These are phyloP conservation scores for Kryptopterus vitreolus DNA, from an alignment of 2,797 vertebrate species.

Conservation along the genomic window DNA sequence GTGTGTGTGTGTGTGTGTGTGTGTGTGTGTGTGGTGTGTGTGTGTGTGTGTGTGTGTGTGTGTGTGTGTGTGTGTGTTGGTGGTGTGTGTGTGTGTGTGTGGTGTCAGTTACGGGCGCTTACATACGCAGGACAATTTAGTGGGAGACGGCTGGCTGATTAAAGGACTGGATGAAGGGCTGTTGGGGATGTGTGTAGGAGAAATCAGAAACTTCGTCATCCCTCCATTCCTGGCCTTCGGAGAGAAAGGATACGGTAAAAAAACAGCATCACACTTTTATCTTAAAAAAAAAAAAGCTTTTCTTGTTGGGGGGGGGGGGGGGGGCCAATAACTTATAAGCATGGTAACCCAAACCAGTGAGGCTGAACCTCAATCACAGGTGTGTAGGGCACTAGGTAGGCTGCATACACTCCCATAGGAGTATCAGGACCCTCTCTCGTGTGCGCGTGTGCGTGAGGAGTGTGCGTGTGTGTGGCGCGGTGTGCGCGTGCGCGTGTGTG, in stretches of 20 bases:
- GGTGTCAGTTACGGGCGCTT: conserved; percentile 82
- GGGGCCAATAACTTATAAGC: not conserved
- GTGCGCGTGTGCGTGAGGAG: too few species aligned
- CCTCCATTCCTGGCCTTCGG: conserved; percentile 93
- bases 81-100: conserved; percentile 44
- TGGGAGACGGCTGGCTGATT: conserved; percentile 91
- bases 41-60: not conserved
- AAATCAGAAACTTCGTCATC: conserved; percentile 86
- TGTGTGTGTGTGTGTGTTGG: conserved; percentile 20
- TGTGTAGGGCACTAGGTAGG: too few species aligned
- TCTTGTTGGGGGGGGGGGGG: too few species aligned
- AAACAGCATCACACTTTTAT: not conserved
- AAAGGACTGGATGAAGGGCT: conserved; percentile 94
- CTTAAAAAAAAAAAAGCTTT: too few species aligned
- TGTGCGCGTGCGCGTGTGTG: too few species aligned
- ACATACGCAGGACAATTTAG: conserved; percentile 85
- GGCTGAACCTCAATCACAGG: not conserved
- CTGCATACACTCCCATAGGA: too few species aligned
- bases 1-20: not conserved
- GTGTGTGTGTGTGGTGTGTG: not conserved
- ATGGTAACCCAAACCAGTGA: not conserved
- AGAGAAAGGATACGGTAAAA: conserved; percentile 91
- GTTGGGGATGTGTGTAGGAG: conserved; percentile 95
- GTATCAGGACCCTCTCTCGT: too few species aligned
- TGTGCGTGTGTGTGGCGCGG: too few species aligned